Conservation (phyloP, 2,113 vertebrate species). For the Notothenia rossii region DNA sequence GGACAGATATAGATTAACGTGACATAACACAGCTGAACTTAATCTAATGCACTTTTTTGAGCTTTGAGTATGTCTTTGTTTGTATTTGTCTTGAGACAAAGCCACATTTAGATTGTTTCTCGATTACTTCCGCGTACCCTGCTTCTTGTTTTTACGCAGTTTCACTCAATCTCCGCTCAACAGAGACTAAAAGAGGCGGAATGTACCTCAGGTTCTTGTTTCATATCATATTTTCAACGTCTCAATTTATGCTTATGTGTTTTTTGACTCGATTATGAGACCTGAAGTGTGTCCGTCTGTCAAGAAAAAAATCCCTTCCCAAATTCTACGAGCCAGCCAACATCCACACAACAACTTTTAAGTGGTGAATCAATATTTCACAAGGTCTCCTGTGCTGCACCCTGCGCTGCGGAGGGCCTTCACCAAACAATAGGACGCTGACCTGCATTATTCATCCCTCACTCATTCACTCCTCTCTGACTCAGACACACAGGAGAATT, state of each 20-base stretch:
- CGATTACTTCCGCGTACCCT: too few relatives aligned
- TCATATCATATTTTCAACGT: too few relatives aligned
- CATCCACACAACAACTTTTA: slow-evolving; percentile 65
- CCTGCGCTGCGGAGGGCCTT: slow-evolving; percentile 43
- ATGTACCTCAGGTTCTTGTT: too few relatives aligned
- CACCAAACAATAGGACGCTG: slow-evolving; percentile 73
- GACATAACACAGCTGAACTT: too few relatives aligned
- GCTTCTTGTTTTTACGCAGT: too few relatives aligned
- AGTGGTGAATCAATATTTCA: slow-evolving; percentile 80
- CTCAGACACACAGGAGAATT: slow-evolving; percentile 48
- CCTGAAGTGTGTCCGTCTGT: neutral
- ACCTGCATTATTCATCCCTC: slow-evolving; percentile 80
- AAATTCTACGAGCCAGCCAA: slow-evolving; percentile 28
- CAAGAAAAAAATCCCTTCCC: slow-evolving; percentile 15
- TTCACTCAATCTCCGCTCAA: too few relatives aligned
- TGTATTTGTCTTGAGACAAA: neutral
- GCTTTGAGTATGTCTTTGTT: neutral
- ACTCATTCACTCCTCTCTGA: slow-evolving; percentile 56
- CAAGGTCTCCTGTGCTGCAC: slow-evolving; percentile 46
- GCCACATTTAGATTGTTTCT: neutral
- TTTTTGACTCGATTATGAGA: neutral
- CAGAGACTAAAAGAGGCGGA: too few relatives aligned
- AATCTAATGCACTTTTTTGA: neutral
- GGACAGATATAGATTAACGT: too few relatives aligned
- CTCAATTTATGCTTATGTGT: too few relatives aligned